These are phyloP conservation scores for Nebria salina DNA, from an alignment of 2,888 invertebrate genomes.

Conservation along the genomic window DNA sequence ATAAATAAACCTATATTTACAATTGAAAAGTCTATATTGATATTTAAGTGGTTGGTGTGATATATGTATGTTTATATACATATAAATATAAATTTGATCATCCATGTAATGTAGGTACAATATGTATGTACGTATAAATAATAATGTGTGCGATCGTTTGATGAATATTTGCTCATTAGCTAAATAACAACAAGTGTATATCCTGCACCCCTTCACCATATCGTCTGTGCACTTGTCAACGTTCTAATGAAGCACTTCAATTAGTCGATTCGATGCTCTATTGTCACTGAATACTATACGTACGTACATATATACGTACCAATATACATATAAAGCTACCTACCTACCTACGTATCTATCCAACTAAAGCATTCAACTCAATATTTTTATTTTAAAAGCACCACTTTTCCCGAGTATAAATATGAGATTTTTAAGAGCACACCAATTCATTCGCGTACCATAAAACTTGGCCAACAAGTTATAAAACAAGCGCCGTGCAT, in stretches of 20 bases:
- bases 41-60: background rate
- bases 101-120: no score
- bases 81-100: no score
- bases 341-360: background rate
- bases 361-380: background rate
- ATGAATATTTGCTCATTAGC: constrained; percentile 15
- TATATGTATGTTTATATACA: background rate
- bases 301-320: no score
- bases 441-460: background rate
- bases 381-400: background rate
- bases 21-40: no score
- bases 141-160: background rate
- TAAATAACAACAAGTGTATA: background rate
- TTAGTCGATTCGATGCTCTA: constrained; percentile 2
- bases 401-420: background rate
- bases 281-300: background rate
- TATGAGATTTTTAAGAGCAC: background rate
- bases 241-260: constrained; percentile 16
- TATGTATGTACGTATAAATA: no score
- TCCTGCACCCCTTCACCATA: background rate
- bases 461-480: background rate
- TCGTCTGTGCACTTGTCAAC: background rate
- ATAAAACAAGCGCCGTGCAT: background rate
- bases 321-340: no score
- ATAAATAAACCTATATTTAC: no score